Base-by-base conservation (phyloP, 2,797 vertebrate species). In the Melanotaenia trifasciata region DNA sequence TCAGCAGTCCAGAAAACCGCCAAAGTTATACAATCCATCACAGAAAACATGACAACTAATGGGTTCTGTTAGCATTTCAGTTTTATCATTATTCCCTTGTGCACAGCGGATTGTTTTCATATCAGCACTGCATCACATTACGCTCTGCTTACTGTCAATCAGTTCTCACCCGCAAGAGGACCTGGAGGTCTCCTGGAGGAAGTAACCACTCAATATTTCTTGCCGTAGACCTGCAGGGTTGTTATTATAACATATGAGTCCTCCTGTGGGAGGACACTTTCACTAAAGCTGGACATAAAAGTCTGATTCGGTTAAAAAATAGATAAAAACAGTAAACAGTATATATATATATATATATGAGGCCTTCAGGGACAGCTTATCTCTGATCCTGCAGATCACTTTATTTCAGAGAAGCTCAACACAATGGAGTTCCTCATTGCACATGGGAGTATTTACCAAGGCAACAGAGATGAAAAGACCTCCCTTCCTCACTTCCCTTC, bases 381-480 rank as follows among this genome's bases (percentile, higher is more conserved):
- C 71, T 67, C 72, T 64, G 64, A 84, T 72, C 73, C 72, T 47
- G 43, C 47, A 65, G 76, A 38, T 71, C 4, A 14, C 47, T 69
- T 73, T 57, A 60, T 79, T 87, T 76, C 70, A 80, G 53, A 74
- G 68, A 61, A 57, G 28, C 32, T 84, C 70, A 36, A 72, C 68
- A 90, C 79, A 88, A 84, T 85, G 59, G 65, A 65, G 79, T 70
- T 78, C 70, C 79, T 83, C 73, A 64, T 78, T 87, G 74, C 86
- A 90, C 84, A 87, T 87, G 84, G 85, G 84, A 88, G 76, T 83
- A 84, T 90, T 91, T 92, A 88, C 73, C 81, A 67, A 74, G 2
- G 64, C 75, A 79, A 63, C 61, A 65, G 70, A 85, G 85, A 89
- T 87, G 80, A 82, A 81, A 81, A 71, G 61, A 60, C 58, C 56